Base-by-base conservation (phyloP, 2,888 invertebrate genomes). In the Priocnemis perturbator region DNA sequence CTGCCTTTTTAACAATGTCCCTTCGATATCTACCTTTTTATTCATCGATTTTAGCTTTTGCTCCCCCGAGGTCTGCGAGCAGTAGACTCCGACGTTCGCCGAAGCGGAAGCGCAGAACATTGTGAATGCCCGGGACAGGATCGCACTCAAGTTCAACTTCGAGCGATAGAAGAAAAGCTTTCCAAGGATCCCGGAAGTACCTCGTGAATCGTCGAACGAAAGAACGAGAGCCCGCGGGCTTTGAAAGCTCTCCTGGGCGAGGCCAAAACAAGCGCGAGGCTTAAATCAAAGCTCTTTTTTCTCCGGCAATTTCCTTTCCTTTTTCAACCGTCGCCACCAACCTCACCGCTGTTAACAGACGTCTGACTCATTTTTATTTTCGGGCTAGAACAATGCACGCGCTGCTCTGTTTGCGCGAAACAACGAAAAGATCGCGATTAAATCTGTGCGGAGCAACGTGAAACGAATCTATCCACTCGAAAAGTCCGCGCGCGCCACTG, bases 171-270 rank as follows among this genome's bases (percentile, higher is more conserved):
- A 14, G 58, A 20, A 62, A 62, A 44, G 62, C 62, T 45, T 45
- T 53, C 62, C n/a, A 55, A 61, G 47, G 63, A 26, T 26, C 26
- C 60, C 69, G 68, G 61, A 62, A 61, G 68, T 59, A 23, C 50
- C 50, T 62, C 64, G 65, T 63, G 66, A 69, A 69, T 66, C 62
- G 65, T 30, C n/a, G 37, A 26, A 48, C 47, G 15, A 17, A 55
- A 47, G 26, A 26, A 26, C 26, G 26, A 26, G 26, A 26, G 26
- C 26, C 26, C 26, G 26, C 26, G 26, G 26, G 26, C 26, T 26
- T 26, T 26, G 26, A 26, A 26, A 26, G 26, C 26, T 26, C 26
- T 26, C 5, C 26, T 26, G 2, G 3, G 26, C 26, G 26, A 26
- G 26, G 26, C 26, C 26, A 26, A 26, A 26, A 26, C 26, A 26